A percentile compares a stretch with the other conserved stretches of the same genome.
These are phyloP conservation scores for Elysia chlorotica DNA, from an alignment of 1,140 invertebrate species.

Conservation along the genomic window DNA sequence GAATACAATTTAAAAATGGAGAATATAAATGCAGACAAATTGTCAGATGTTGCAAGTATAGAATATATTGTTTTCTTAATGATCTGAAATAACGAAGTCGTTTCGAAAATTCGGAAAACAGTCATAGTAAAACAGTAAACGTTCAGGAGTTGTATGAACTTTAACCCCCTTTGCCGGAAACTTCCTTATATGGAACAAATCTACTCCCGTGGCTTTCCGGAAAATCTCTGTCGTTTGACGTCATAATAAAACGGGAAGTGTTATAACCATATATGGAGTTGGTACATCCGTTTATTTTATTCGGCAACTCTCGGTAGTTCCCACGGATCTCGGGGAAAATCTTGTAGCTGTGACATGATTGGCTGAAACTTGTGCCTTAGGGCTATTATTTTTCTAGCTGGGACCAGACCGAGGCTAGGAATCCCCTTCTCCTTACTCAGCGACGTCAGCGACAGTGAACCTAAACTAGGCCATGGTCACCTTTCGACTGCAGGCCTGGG, in stretches of 20 bases:
- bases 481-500: no score
- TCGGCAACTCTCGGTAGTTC: slow-evolving; percentile 15
- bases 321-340: slow-evolving; percentile 5
- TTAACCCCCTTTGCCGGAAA: slow-evolving; percentile 35
- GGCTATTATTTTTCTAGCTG: no score
- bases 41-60: background rate
- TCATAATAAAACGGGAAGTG: slow-evolving; percentile 36
- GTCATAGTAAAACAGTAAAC: slow-evolving; percentile 27
- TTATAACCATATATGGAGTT: slow-evolving; percentile 36
- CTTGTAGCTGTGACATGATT: no score
- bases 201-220: slow-evolving; percentile 28
- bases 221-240: slow-evolving; percentile 29
- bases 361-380: no score
- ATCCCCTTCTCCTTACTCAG: no score
- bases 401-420: no score
- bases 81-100: no score
- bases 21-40: slow-evolving; percentile 11
- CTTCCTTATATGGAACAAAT: slow-evolving; percentile 48
- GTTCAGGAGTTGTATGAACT: slow-evolving; percentile 30
- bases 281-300: slow-evolving; percentile 4
- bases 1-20: slow-evolving; percentile 5
- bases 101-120: slow-evolving; percentile 23
- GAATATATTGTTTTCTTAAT: no score
- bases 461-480: no score
- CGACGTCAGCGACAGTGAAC: no score